These are phyloP conservation scores for Mola mola DNA, from an alignment of 2,113 vertebrate species.

Conservation along the genomic window DNA sequence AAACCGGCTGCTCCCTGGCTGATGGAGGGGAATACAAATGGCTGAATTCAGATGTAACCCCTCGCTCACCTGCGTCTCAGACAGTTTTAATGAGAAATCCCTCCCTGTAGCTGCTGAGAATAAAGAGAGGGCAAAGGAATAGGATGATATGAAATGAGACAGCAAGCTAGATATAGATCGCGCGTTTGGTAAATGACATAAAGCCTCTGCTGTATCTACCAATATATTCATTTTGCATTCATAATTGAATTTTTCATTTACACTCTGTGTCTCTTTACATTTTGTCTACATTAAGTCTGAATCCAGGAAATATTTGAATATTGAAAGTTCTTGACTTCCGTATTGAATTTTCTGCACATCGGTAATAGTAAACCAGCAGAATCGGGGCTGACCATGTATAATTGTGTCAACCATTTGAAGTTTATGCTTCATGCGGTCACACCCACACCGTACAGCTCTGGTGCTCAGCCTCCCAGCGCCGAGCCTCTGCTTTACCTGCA, in stretches of 20 bases:
- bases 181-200: slow-evolving; percentile 1
- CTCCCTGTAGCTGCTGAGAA: slow-evolving; percentile 11
- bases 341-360: no score
- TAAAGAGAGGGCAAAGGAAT: slow-evolving; percentile 11
- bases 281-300: background rate
- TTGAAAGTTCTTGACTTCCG: no score
- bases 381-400: no score
- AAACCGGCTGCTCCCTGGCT: slow-evolving; percentile 50
- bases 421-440: slow-evolving; percentile 6
- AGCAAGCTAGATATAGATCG: background rate
- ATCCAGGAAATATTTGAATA: no score
- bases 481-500: slow-evolving; percentile 24
- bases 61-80: slow-evolving; percentile 59
- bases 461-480: no score
- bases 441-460: slow-evolving; percentile 12
- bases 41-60: slow-evolving; percentile 66
- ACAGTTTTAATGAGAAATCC: slow-evolving; percentile 57
- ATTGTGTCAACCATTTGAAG: no score
- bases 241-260: background rate
- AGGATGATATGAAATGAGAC: slow-evolving; percentile 13
- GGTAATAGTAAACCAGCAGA: background rate
- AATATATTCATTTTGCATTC: background rate
- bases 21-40: slow-evolving; percentile 67
- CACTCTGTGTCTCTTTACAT: background rate
- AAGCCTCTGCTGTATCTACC: background rate